Evolutionary conservation across 1,140 invertebrate species (phyloP).

Genomic region (Battus philenor): DNA sequence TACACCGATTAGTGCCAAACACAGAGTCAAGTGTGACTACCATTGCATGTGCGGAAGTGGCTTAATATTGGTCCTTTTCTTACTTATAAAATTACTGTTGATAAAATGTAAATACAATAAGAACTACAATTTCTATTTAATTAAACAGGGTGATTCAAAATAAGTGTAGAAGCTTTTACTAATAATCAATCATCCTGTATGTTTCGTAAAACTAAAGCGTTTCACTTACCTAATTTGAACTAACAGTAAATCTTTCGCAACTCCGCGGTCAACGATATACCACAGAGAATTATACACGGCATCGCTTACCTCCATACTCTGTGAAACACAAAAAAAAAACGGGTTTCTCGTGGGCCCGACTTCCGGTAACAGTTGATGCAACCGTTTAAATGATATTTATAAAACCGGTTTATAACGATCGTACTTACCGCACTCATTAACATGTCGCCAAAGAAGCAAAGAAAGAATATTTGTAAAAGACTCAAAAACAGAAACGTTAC

Average conservation of each 20-base stretch:
- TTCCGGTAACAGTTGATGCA: constrained; percentile 8
- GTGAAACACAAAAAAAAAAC: constrained; percentile 14
- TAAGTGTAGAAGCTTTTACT: no score
- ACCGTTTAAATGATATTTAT: constrained; percentile 9
- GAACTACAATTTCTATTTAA: no score
- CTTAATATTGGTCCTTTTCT: no score
- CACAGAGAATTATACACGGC: constrained; percentile 39
- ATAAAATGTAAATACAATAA: no score
- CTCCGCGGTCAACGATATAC: constrained; percentile 23
- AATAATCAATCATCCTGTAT: no score
- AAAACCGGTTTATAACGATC: not conserved
- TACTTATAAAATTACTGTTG: no score
- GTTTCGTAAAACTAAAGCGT: no score
- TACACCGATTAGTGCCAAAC: no score
- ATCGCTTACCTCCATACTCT: constrained; percentile 37
- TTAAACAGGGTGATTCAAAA: no score
- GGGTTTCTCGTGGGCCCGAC: not conserved
- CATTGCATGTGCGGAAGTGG: no score
- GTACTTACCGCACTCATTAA: constrained; percentile 28
- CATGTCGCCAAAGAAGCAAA: constrained; percentile 34
- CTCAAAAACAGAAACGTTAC: constrained; percentile 29
- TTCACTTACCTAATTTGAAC: constrained; percentile 33
- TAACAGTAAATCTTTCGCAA: constrained; percentile 25
- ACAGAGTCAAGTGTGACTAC: no score
- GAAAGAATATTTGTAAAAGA: constrained; percentile 29